These are phyloP conservation scores for Apodemia zela DNA, from an alignment of 2,888 invertebrate species.

Conservation along the genomic window DNA sequence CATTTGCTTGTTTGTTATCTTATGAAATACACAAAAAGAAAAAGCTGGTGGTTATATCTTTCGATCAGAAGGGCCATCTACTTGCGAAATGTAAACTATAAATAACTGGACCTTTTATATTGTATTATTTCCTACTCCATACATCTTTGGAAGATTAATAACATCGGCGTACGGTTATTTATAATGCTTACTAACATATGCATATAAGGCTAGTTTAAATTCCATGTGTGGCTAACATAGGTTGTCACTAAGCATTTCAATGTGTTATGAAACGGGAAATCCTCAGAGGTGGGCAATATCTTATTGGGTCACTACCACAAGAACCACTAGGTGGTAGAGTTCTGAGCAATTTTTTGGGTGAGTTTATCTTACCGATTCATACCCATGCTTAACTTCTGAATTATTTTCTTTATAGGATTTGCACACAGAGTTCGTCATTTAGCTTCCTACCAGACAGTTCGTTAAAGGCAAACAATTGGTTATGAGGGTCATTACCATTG, in stretches of 20 bases:
- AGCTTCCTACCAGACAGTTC: too few relatives aligned
- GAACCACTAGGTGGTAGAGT: background rate
- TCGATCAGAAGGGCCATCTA: too few relatives aligned
- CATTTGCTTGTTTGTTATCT: too few relatives aligned
- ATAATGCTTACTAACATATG: slow-evolving; percentile 8
- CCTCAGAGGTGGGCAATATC: background rate
- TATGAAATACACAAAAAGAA: too few relatives aligned
- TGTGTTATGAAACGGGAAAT: background rate
- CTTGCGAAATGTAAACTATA: background rate
- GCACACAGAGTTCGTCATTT: too few relatives aligned
- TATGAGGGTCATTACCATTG: too few relatives aligned
- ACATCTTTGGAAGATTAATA: background rate
- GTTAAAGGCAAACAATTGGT: too few relatives aligned
- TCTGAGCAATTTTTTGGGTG: too few relatives aligned
- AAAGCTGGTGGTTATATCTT: too few relatives aligned
- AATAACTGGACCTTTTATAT: background rate
- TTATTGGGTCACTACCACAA: background rate
- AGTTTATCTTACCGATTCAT: too few relatives aligned
- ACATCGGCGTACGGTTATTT: background rate
- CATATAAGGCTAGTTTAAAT: background rate
- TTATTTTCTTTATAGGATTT: too few relatives aligned
- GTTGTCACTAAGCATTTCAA: background rate
- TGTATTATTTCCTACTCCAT: background rate
- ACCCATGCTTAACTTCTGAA: too few relatives aligned
- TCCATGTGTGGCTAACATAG: background rate